Percentiles rank a stretch among this genome's conserved stretches.
Evolutionary conservation across 2,888 invertebrate genomes (phyloP).

Genomic region (Petrolisthes cinctipes): DNA sequence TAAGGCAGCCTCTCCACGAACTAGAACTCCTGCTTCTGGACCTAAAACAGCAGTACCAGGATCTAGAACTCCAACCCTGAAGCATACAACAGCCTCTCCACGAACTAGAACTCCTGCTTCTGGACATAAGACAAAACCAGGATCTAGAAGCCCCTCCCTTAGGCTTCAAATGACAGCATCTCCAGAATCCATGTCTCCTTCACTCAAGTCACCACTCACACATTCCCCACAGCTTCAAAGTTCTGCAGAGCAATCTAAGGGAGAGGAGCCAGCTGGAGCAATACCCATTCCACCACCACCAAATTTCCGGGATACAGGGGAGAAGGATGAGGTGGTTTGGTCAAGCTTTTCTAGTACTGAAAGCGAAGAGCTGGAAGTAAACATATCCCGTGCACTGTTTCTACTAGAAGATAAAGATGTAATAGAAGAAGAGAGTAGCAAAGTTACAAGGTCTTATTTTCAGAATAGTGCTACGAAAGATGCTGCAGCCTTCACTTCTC

Average conservation of each 20-base stretch:
- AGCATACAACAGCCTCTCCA: neutral
- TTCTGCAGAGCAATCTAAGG: neutral
- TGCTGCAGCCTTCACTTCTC: no score
- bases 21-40: neutral
- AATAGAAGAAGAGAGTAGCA: neutral
- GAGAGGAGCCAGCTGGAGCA: neutral
- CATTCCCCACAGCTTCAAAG: neutral
- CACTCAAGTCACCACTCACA: neutral
- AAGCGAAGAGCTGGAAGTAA: neutral
- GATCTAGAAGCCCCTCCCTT: neutral
- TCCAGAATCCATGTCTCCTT: neutral
- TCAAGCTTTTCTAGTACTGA: neutral
- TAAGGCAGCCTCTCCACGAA: neutral
- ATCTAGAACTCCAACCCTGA: neutral
- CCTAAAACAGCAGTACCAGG: neutral
- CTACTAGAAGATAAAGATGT: neutral
- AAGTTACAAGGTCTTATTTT: no score
- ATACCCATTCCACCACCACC: conserved; percentile 10
- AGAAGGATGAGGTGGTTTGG: neutral
- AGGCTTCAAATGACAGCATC: neutral
- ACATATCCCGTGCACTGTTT: neutral
- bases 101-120: neutral
- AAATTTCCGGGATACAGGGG: neutral
- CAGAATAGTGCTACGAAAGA: no score
- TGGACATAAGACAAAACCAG: neutral